Evolutionary conservation across 2,797 vertebrate species (phyloP), one percentile per base, ranked within the genome.

Genomic region (Scomberomorus guttatus): DNA sequence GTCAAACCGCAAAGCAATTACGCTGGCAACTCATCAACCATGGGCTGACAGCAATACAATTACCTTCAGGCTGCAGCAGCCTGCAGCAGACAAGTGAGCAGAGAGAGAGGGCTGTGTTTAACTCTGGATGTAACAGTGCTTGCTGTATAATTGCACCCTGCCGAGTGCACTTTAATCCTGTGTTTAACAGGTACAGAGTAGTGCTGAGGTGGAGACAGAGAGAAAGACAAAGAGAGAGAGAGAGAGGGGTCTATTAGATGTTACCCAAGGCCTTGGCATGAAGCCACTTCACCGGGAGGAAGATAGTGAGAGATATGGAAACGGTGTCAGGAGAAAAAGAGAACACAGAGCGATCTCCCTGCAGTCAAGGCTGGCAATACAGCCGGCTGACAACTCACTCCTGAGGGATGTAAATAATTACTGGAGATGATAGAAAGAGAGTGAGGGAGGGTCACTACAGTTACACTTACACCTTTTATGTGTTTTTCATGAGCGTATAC

Each of bases 1-100:
- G 92, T 94, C 93, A 93, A 92, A 89, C 83, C 75, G 68, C 93
- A 93, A 94, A 93, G 88, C 91, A 93, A 93, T 94, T 92, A 93
- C 79, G 18, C 88, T 63, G 80, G 89, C 87, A 90, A 93, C 89
- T 94, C 89, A 93, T 94, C 92, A 92, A 93, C 92, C 83, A 85
- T 80, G 77, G 81, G 84, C 88, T 92, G 93, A 94, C 91, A 93
- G 92, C 89, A 87, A 93, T 92, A 92, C 91, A 92, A 94, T 94
- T 93, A 93, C 89, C 90, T 82, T 78, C 82, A 85, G 87, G 85
- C 89, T 79, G 77, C 80, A 78, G 79, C 69, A 57, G 82, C 79
- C 82, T 77, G 62, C 75, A 84, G 82, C 83, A 82, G 82, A 86
- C 71, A 79, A 84, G 84, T 72, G 77, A 81, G 79, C 68, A 64